phyloP scores from a whole-genome alignment of 2,888 invertebrate species.

The Zygogramma bicolorata region DNA sequence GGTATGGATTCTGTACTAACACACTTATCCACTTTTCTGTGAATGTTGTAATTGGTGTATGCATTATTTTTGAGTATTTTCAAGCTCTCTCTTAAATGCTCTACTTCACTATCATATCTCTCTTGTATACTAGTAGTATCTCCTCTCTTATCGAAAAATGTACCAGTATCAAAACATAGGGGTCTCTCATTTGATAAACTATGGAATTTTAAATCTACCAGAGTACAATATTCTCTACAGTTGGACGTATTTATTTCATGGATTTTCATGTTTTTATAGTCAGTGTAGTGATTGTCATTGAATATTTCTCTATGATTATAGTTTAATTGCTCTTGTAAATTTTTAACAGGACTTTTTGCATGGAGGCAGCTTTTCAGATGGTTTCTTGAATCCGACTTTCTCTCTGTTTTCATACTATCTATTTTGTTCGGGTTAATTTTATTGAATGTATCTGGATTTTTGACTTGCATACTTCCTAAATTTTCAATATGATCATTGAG shows the following conservation, averaged over 20 bases:
- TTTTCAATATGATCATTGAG: slow-evolving; percentile 47
- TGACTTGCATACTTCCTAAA: slow-evolving; percentile 49
- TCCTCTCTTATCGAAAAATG: slow-evolving; percentile 60
- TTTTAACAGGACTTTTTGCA: slow-evolving; percentile 28
- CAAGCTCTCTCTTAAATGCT: slow-evolving; percentile 59
- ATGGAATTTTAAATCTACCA: slow-evolving; percentile 48
- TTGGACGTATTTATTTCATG: slow-evolving; percentile 22
- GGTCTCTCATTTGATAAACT: slow-evolving; percentile 39
- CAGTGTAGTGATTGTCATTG: slow-evolving; percentile 41
- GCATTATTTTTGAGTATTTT: slow-evolving; percentile 54
- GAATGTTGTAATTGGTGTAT: slow-evolving; percentile 30
- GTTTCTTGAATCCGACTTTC: slow-evolving; percentile 27
- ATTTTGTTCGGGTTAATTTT: slow-evolving; percentile 33
- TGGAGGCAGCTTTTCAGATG: slow-evolving; percentile 30
- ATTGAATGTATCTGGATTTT: slow-evolving; percentile 29
- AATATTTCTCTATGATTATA: slow-evolving; percentile 6
- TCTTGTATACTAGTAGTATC: slow-evolving; percentile 57
- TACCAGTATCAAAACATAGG: slow-evolving; percentile 59
- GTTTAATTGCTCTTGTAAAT: slow-evolving; percentile 16
- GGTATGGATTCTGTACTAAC: slow-evolving; percentile 9
- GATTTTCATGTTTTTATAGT: slow-evolving; percentile 29
- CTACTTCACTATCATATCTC: slow-evolving; percentile 59
- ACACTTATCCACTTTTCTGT: slow-evolving; percentile 19
- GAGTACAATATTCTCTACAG: slow-evolving; percentile 48
- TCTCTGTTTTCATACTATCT: slow-evolving; percentile 27